phyloP scores from a whole-genome alignment of 2,888 invertebrate species.

The Epinotia ramella region DNA sequence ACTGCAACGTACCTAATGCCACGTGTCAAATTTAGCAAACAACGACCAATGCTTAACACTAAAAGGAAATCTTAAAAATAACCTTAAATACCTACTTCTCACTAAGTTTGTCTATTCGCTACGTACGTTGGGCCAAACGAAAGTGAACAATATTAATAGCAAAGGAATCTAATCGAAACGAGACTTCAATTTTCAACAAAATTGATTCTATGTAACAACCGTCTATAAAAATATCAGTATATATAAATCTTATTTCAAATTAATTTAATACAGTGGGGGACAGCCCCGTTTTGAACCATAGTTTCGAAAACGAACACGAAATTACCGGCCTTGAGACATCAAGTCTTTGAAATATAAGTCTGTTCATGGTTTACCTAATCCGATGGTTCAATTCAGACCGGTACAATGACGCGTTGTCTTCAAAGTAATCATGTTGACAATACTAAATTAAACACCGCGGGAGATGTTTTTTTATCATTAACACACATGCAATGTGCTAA shows the following conservation, averaged over 20 bases:
- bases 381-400: not conserved
- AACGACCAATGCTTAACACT: conserved; percentile 60
- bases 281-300: conserved; percentile 51
- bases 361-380: not conserved
- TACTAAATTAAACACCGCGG: conserved; percentile 39
- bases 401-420: not conserved
- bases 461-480: conserved; percentile 18
- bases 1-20: conserved; percentile 23
- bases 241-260: conserved; percentile 82
- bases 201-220: conserved; percentile 79
- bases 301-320: conserved; percentile 17
- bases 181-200: conserved; percentile 69
- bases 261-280: conserved; percentile 65
- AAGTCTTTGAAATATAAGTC: no score
- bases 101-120: conserved; percentile 65
- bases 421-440: conserved; percentile 30
- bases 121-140: conserved; percentile 46
- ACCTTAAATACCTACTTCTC: conserved; percentile 64
- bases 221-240: conserved; percentile 83
- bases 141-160: conserved; percentile 39
- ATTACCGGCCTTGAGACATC: conserved; percentile 6
- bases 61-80: conserved; percentile 70
- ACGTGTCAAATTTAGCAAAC: conserved; percentile 14
- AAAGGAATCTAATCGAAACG: conserved; percentile 44
- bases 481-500: conserved; percentile 1